Evolutionary conservation across 2,113 vertebrate species (phyloP).

Genomic region (Laticauda colubrina): DNA sequence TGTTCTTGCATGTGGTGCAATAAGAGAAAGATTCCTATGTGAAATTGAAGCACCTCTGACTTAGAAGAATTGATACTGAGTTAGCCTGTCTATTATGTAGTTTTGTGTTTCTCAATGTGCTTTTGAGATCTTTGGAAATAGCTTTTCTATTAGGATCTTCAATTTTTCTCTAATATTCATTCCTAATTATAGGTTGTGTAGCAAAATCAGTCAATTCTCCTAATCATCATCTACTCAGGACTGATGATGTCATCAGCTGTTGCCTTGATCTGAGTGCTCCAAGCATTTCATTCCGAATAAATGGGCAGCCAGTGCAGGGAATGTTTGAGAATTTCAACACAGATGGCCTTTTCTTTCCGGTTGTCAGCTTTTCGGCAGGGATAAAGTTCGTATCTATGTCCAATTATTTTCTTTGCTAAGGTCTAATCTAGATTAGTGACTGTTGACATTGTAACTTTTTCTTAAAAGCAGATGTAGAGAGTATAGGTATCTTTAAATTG

Average conservation of each 20-base stretch:
- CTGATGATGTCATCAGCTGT: slow-evolving; percentile 94
- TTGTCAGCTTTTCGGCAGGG: slow-evolving; percentile 92
- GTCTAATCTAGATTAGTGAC: background rate
- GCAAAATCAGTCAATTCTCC: slow-evolving; percentile 88
- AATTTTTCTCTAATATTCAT: background rate
- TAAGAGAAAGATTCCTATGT: background rate
- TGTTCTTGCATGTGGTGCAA: background rate
- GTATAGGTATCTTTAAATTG: background rate
- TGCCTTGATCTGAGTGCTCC: slow-evolving; percentile 92
- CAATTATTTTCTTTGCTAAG: background rate
- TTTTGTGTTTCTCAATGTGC: background rate
- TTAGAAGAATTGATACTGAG: background rate
- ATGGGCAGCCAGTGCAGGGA: slow-evolving; percentile 94
- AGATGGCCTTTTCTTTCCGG: slow-evolving; percentile 93
- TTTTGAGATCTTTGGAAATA: slow-evolving; percentile 5
- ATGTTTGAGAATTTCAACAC: slow-evolving; percentile 99
- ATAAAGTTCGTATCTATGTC: slow-evolving; percentile 83
- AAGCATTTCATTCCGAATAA: slow-evolving; percentile 96
- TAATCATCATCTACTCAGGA: slow-evolving; percentile 86
- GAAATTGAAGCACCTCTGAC: background rate
- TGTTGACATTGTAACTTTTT: background rate
- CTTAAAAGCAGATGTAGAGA: background rate
- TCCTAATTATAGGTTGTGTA: slow-evolving; percentile 78
- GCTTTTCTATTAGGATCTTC: background rate
- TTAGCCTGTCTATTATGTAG: background rate